Evolutionary conservation across 2,113 vertebrate genomes (phyloP), one percentile per base, ranked within the genome.

Genomic region (Seriola dumerili): DNA sequence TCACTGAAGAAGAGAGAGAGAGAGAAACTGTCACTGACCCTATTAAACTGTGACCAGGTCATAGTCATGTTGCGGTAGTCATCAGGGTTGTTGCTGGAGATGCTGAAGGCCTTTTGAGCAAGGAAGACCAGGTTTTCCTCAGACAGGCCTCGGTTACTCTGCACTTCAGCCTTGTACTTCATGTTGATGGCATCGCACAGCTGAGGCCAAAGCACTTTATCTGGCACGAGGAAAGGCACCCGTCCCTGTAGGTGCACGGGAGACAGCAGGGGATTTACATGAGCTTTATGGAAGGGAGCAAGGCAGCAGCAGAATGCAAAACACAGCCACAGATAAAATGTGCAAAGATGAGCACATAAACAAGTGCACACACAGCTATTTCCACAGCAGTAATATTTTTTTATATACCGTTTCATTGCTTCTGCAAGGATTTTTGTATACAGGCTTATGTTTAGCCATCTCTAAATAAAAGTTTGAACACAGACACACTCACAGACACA

Each of bases 11-110:
- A 23, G 2, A 62, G 11, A 46, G 4, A 4, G 3, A 58, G 34
- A 71, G 32, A 13, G 58, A 29, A 36, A 9, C 38, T 0, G 42
- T 2, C 0, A 0, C 96, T 94, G 86, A 99, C 98, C 96, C 98
- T 94, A 93, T 96, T 99, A 86, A 96, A 99, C 94, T 99, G 98
- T 67, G 98, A 97, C 98, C 98, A 99, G 90, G 98, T 98, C 92
- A 99, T 98, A 0, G 97, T 96, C 96, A 98, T 97, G 95, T 88
- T 95, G 81, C 90, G 96, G 93, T 97, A 99, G 64, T 98, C 98
- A 8, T 99, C 97, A 0, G 97, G 85, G 93, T 96, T 97, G 92
- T 90, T 88, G 92, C 95, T 97, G 90, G 94, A 96, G 95, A 94
- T 97, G 93, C 96, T 97, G 94, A 99, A 99, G 40, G 99, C 96